Conservation (phyloP, 2,797 vertebrate species). For the Crocodylus rhombifer region DNA sequence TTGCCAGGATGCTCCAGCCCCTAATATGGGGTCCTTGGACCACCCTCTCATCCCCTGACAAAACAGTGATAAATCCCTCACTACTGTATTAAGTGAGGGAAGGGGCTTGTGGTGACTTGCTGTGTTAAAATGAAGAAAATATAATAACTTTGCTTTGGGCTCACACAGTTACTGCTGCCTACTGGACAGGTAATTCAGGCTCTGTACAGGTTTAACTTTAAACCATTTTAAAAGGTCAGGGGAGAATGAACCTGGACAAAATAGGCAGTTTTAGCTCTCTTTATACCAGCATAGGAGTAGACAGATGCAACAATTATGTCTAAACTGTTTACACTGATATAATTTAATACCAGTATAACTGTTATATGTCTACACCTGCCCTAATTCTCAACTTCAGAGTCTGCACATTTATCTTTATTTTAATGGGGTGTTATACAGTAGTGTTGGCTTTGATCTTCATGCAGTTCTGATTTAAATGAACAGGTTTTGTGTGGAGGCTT, state of each 20-base stretch:
- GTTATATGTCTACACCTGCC: not conserved
- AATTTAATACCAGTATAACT: no score
- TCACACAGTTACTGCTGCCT: not conserved
- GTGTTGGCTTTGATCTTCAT: not conserved
- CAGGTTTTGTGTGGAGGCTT: no score
- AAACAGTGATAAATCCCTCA: not conserved
- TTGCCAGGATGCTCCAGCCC: not conserved
- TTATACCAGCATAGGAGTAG: no score
- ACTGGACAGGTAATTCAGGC: not conserved
- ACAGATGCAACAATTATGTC: no score
- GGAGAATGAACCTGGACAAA: no score
- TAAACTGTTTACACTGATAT: no score
- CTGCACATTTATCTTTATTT: not conserved
- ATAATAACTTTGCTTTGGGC: not conserved
- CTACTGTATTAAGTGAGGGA: not conserved
- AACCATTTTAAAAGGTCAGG: no score
- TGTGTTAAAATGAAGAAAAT: not conserved
- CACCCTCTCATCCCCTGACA: not conserved
- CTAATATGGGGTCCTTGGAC: not conserved
- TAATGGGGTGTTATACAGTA: not conserved
- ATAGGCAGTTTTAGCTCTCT: no score
- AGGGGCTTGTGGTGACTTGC: not conserved
- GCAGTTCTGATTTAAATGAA: not conserved
- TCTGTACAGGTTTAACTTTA: not conserved
- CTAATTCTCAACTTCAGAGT: not conserved